Evolutionary conservation across 2,113 vertebrate genomes (phyloP), one percentile per base, ranked within the genome.

Genomic region (Corythornis vintsioides): DNA sequence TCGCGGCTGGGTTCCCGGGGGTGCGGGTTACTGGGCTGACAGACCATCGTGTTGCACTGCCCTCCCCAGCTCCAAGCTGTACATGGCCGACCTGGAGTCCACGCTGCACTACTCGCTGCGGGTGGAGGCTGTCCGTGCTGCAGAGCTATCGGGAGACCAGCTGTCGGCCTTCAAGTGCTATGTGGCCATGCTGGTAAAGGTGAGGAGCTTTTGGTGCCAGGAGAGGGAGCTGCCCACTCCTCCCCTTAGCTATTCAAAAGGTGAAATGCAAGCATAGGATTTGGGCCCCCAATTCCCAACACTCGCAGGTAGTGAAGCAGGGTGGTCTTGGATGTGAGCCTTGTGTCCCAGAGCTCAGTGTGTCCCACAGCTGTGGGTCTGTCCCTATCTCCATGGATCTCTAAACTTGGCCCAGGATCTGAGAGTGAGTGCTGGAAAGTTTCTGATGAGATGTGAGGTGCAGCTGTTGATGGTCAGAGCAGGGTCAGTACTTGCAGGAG

Each of bases 61-160:
- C 43, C 55, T 92, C 72, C 86, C 29, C 80, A 96, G 95, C 85
- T 94, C 89, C 64, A 98, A 98, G 93, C 94, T 99, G 83, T 99
- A 99, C 84, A 98, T 99, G 98, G 98, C 98, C 1, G 99, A 99
- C 90, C 96, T 99, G 94, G 99, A 99, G 82, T 99, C 99, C 0
- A 90, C 98, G 0, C 96, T 99, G 40, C 98, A 99, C 95, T 99
- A 99, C 92, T 98, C 98, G 3, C 96, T 99, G 28, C 98, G 98
- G 33, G 93, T 98, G 67, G 99, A 99, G 96, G 96, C 98, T 40
- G 96, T 96, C 25, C 96, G 97, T 6, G 95, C 98, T 24, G 48
- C 96, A 0, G 7, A 42, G 7, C 97, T 99, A 75, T 97, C 96
- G 0, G 98, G 98, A 80, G 92, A 96, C 7, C 97, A 95, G 26